Conservation (phyloP, 2,888 invertebrate genomes). For the Caenorhabditis drosophilae region DNA sequence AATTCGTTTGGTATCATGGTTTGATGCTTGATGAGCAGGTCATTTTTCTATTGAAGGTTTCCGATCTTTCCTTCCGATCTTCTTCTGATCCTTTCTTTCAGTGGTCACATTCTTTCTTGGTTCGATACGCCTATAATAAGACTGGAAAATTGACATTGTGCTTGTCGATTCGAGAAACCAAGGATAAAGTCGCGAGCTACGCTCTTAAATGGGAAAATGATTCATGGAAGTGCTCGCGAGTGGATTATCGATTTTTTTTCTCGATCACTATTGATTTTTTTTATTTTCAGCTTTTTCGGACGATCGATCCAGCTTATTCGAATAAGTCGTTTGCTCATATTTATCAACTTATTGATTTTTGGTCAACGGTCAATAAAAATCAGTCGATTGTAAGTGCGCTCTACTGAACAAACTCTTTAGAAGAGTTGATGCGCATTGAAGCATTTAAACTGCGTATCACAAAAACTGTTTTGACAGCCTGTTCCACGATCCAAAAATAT, state of each 20-base stretch:
- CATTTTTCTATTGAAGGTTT: neutral
- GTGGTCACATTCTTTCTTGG: neutral
- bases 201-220: no score
- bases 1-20: neutral
- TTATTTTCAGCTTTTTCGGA: neutral
- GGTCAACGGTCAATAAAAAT: no score
- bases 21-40: neutral
- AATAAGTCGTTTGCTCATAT: neutral
- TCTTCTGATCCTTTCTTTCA: neutral
- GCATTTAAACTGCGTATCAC: no score
- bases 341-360: neutral
- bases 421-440: no score
- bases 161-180: neutral
- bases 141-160: neutral
- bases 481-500: neutral
- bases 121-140: neutral
- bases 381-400: neutral
- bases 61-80: neutral
- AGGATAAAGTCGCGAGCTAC: neutral
- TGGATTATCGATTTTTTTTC: no score
- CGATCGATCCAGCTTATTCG: neutral
- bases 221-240: no score
- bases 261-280: no score
- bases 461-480: neutral
- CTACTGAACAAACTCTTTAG: neutral